A percentile compares a stretch with the other conserved stretches of the same genome.
These are phyloP conservation scores for Eupithecia tripunctaria DNA, from an alignment of 2,888 invertebrate genomes.

Conservation along the genomic window DNA sequence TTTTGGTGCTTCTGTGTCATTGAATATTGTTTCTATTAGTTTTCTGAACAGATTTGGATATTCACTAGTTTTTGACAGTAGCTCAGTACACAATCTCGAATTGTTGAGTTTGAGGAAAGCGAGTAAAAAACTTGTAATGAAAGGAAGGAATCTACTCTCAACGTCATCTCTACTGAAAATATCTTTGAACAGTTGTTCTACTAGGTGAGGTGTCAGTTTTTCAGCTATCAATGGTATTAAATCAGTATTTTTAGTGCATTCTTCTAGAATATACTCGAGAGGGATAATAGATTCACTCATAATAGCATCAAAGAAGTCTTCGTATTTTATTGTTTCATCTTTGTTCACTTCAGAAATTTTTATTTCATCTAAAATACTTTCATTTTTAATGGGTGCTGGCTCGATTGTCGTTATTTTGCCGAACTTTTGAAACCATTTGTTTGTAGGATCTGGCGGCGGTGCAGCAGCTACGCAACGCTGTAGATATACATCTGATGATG, in stretches of 20 bases:
- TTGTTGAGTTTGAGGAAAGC: slow-evolving; percentile 56
- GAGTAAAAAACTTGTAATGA: slow-evolving; percentile 57
- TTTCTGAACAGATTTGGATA: slow-evolving; percentile 50
- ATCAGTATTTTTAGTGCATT: slow-evolving; percentile 50
- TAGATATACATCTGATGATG: slow-evolving; percentile 49
- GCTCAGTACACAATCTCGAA: slow-evolving; percentile 55
- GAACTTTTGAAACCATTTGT: slow-evolving; percentile 60
- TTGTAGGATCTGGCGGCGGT: slow-evolving; percentile 45
- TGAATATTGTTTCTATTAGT: slow-evolving; percentile 53
- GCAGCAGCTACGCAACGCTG: slow-evolving; percentile 52
- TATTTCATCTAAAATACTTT: slow-evolving; percentile 15
- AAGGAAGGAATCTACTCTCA: slow-evolving; percentile 47
- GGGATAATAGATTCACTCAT: slow-evolving; percentile 52
- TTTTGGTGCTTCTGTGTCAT: slow-evolving; percentile 54
- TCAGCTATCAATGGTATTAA: slow-evolving; percentile 53
- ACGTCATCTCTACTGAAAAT: slow-evolving; percentile 48
- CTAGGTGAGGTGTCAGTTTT: slow-evolving; percentile 47
- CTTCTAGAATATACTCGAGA: slow-evolving; percentile 51
- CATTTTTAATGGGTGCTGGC: slow-evolving; percentile 12
- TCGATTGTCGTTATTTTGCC: slow-evolving; percentile 38
- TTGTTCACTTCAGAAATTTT: slow-evolving; percentile 17
- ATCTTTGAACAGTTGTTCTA: slow-evolving; percentile 57
- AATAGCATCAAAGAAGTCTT: slow-evolving; percentile 51
- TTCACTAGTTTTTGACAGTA: slow-evolving; percentile 56
- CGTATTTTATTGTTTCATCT: slow-evolving; percentile 31